These are phyloP conservation scores for Lepidurus couesii DNA, from an alignment of 1,140 invertebrate genomes.

Conservation along the genomic window DNA sequence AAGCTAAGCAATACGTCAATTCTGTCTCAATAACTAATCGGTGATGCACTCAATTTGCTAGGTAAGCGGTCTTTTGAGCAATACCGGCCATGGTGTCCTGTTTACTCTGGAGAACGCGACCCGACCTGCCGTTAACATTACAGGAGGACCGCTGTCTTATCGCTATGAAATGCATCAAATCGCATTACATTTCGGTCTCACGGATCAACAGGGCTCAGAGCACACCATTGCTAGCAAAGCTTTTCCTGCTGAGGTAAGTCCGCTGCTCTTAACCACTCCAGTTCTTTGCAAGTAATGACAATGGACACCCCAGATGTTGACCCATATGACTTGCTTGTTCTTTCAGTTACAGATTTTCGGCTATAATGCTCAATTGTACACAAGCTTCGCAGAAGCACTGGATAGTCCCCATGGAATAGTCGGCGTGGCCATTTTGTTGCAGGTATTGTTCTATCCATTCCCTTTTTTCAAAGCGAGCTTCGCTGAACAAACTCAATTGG, in stretches of 20 bases:
- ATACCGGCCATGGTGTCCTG: constrained; percentile 66
- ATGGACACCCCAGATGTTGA: constrained; percentile 11
- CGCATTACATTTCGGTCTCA: constrained; percentile 87
- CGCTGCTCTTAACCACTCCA: background rate
- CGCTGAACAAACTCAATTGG: background rate
- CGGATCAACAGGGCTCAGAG: constrained; percentile 81
- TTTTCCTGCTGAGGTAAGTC: constrained; percentile 86
- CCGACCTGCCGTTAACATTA: constrained; percentile 71
- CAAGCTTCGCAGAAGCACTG: constrained; percentile 90
- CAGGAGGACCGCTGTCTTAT: constrained; percentile 91
- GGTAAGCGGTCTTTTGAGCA: constrained; percentile 79
- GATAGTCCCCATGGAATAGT: constrained; percentile 88
- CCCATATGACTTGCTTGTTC: constrained; percentile 42
- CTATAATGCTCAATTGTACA: constrained; percentile 93
- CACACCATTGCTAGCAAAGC: constrained; percentile 86
- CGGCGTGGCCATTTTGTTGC: constrained; percentile 86
- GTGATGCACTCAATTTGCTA: constrained; percentile 45
- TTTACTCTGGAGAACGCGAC: constrained; percentile 41
- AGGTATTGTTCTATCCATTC: constrained; percentile 56
- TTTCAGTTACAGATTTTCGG: constrained; percentile 88
- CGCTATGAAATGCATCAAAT: constrained; percentile 89
- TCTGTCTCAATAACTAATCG: background rate
- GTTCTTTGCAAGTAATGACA: background rate
- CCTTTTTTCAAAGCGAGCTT: background rate
- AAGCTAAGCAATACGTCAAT: too few relatives aligned